Percentiles rank a stretch among this genome's conserved stretches.
phyloP scores from a whole-genome alignment of 2,888 invertebrate genomes.

The Agriopis marginaria region DNA sequence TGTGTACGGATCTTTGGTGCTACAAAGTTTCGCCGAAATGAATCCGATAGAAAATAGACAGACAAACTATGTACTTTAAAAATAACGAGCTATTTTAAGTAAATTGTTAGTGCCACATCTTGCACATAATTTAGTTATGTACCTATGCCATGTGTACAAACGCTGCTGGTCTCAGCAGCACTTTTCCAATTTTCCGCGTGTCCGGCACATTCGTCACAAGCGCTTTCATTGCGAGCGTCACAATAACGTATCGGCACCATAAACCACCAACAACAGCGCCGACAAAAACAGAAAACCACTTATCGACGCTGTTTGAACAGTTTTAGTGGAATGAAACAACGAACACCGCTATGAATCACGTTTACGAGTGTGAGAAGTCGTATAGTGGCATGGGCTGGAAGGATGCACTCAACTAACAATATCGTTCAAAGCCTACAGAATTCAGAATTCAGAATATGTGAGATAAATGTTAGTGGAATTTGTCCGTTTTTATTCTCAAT shows the following conservation, averaged over 20 bases:
- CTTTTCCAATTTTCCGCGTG: constrained; percentile 25
- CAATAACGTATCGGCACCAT: constrained; percentile 36
- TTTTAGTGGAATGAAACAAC: constrained; percentile 35
- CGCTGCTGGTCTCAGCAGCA: too few relatives aligned
- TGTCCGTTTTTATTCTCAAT: too few relatives aligned
- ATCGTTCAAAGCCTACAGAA: neutral
- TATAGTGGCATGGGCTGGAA: neutral
- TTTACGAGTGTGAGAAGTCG: constrained; percentile 15
- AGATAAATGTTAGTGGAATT: too few relatives aligned
- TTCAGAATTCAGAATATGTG: too few relatives aligned
- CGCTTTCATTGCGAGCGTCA: constrained; percentile 38
- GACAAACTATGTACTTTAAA: too few relatives aligned
- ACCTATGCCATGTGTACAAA: too few relatives aligned
- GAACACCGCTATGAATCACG: constrained; percentile 24
- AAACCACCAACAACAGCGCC: constrained; percentile 15
- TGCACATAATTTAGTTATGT: too few relatives aligned
- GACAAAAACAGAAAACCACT: constrained; percentile 31
- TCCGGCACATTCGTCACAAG: constrained; percentile 26
- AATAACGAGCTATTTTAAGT: too few relatives aligned
- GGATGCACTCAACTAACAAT: neutral
- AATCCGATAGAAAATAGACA: too few relatives aligned
- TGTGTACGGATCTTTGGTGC: too few relatives aligned
- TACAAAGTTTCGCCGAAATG: too few relatives aligned
- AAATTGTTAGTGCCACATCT: too few relatives aligned
- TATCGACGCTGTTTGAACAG: constrained; percentile 29